Base-by-base conservation (phyloP, 2,888 invertebrate species). In the Dysmachus trigonus region DNA sequence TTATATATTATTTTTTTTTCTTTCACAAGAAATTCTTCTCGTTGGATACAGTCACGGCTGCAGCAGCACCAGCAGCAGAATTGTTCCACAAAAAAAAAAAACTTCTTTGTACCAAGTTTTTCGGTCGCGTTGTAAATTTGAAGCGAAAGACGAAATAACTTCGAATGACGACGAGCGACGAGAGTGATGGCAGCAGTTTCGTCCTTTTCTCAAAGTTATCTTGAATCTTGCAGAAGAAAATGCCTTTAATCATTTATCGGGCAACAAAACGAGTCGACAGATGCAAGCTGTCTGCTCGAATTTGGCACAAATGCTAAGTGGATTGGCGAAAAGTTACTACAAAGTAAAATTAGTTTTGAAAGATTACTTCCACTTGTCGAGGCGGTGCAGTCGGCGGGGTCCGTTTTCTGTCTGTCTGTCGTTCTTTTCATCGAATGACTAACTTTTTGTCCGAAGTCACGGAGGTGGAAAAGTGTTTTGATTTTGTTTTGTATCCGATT, bases 11-110 rank as follows among this genome's bases (percentile, higher is more conserved):
- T 47, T 51, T 51, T 51, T 18, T 51, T 51, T 51, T n/a, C n/a
- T 22, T 27, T 62, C 10, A 18, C 10, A 35, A 38, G 76, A 76
- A 76, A n/a, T 18, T 35, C 22, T 76, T n/a, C 38, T 33, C 10
- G n/a, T 18, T 76, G 18, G 76, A 76, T 76, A 76, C 76, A 76
- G 35, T 76, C 38, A n/a, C n/a, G 13, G 38, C 76, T 35, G 76
- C 38, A 15, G 41, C 38, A 15, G 38, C 76, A 47, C n/a, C 47
- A 18, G 76, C 38, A 15, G 41, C 38, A 15, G 38, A 38, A 47
- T n/a, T n/a, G n/a, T 62, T 62, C 62, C n/a, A n/a, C n/a, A n/a
- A n/a, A 41, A 41, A 33, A 33, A 47, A 47, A 47, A 47, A 62
- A 62, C 27, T 27, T 62, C 15, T 27, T 53, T 53, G 62, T 62